Evolutionary conservation across 1,140 invertebrate species (phyloP).

Genomic region (Zaprionus vittiger): DNA sequence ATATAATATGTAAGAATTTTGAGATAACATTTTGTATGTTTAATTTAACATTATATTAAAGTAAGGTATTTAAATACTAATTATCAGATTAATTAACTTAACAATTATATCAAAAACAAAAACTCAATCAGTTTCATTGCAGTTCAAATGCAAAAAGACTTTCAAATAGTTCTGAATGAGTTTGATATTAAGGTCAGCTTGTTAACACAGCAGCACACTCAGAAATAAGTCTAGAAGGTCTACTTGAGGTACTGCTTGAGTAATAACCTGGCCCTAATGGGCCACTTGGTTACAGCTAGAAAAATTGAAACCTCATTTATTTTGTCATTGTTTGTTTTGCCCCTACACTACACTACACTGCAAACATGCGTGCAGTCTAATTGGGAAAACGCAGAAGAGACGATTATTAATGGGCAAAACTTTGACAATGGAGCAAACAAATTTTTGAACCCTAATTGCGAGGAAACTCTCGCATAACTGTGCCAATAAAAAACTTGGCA

Average conservation of each 20-base stretch:
- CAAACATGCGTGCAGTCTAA: conserved; percentile 42
- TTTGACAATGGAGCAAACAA: conserved; percentile 14
- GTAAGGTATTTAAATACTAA: too few relatives aligned
- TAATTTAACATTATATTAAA: too few relatives aligned
- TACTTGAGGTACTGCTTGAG: background rate
- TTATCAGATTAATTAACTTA: background rate
- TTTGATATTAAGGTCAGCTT: background rate
- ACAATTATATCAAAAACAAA: background rate
- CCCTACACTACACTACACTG: background rate
- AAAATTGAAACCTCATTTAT: background rate
- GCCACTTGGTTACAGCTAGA: background rate
- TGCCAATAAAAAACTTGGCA: conserved; percentile 39
- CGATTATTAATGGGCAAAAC: conserved; percentile 13
- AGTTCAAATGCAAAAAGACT: too few relatives aligned
- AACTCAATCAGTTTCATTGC: background rate
- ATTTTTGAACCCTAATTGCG: conserved; percentile 51
- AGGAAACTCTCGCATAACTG: conserved; percentile 43
- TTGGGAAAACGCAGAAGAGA: conserved; percentile 26
- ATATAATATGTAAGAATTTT: too few relatives aligned
- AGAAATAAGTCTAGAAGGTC: background rate
- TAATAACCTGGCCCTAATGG: background rate
- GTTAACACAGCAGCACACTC: background rate
- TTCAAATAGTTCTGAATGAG: background rate
- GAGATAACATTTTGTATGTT: too few relatives aligned
- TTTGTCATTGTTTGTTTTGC: background rate